Base-by-base conservation (phyloP, 2,888 invertebrate species). In the Clanis bilineata region DNA sequence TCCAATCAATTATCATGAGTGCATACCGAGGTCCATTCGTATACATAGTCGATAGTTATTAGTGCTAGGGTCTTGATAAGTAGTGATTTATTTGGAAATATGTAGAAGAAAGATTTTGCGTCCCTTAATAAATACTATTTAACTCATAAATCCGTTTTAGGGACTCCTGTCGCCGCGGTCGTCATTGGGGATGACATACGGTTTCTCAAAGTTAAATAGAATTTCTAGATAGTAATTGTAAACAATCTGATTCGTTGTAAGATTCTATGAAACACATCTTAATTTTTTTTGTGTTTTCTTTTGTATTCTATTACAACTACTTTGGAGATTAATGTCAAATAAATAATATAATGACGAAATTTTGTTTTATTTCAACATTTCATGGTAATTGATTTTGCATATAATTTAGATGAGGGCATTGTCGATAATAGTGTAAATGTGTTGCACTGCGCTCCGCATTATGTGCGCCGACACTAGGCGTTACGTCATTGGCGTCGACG, bases 311-410 rank as follows among this genome's bases (percentile, higher is more conserved):
- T 74, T 70, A 79, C 36, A 70, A 79, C 81, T 86, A 85, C 77
- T 85, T 83, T 82, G 79, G 73, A 83, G 80, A 85, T 86, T 81
- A 74, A 79, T 85, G 85, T 87, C 83, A 88, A 86, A 89, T 89
- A 90, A 89, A 69, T 72, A 70, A 76, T 76, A 51, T 51, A 51
- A 51, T 32, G 28, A 51, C 64, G 66, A 78, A 73, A 74, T 69
- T 70, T 73, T 63, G 39, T 62, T 54, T 45, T 18, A 15, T 22
- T 51, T 51, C 9, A 7, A 18, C 18, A 9, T 9, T 15, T 2
- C 12, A 39, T 12, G 4, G 9, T 10, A 36, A 36, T 10, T 32
- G 2, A 32, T 5, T 1, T 10, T 5, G 32, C 6, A 32, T 9
- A 3, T 32, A 32, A 28, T 28, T 28, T 28, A 4, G 28, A 28